Base-by-base conservation (phyloP, 2,888 invertebrate species). In the Eueremaeus valkanovi region DNA sequence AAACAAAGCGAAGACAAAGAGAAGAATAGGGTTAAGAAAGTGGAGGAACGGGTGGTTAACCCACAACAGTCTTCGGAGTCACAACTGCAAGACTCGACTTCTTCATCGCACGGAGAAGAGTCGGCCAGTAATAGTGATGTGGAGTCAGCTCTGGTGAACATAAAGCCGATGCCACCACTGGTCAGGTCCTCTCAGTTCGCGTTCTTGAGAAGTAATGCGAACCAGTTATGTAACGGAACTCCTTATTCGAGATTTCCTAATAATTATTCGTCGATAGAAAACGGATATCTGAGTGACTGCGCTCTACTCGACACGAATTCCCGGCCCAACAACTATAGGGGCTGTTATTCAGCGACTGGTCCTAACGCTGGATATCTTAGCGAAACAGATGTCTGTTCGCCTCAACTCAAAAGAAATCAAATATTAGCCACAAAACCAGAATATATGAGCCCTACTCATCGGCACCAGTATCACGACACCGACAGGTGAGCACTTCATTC, bases 121-220 rank as follows among this genome's bases (percentile, higher is more conserved):
- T 89, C 90, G 72, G 81, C 82, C 16, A 81, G 82, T 73, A 81
- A 81, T 66, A 83, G 82, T 72, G 83, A 83, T 77, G 81, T 82
- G 31, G 90, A 89, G 78, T 89, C 89, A 72, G 85, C 86, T 2
- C 86, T 89, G 81, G 89, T 90, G 86, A 89, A 90, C 80, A 90
- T 93, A 18, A 88, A 94, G 83, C 95, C 96, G 0, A 96, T 96
- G 95, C 89, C 93, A 79, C 95, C 95, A 0, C 85, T 95, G 27
- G 81, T 83, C 70, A 79, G 85, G 24, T 80, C 83, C 1, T 81
- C 82, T 0, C 83, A 82, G 21, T 82, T 81, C 75, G 81, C 81
- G 29, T 81, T 81, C 77, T 79, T 81, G 27, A 70, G 42, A 29
- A 24, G n/a, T 29, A 70, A 70, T 42, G 21, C 11, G 2, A 66